Conservation (phyloP, 2,113 vertebrate species). For the Steatornis caripensis region DNA sequence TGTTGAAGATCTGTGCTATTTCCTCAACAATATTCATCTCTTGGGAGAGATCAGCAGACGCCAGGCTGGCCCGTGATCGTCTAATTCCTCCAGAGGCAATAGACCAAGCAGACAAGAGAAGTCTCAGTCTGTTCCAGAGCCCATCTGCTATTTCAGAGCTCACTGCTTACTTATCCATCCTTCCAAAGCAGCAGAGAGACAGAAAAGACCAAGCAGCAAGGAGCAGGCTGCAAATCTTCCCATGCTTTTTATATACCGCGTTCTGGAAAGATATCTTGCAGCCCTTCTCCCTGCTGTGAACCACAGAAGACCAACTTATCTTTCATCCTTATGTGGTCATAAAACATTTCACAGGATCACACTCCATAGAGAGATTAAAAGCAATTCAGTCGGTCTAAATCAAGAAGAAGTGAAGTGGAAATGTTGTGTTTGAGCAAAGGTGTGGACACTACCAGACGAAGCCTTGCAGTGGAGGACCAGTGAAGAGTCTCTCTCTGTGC, state of each 20-base stretch:
- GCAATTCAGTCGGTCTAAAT: not conserved
- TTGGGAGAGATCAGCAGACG: not conserved
- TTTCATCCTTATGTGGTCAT: not conserved
- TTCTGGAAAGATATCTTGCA: not conserved
- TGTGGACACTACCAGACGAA: not conserved
- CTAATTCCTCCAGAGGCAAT: not conserved
- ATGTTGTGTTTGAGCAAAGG: not conserved
- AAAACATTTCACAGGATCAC: not conserved
- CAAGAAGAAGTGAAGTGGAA: not conserved
- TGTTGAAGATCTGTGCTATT: not conserved
- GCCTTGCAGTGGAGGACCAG: not conserved
- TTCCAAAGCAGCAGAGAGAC: not conserved
- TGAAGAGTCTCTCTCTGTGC: not conserved
- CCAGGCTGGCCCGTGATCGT: not conserved
- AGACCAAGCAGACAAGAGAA: not conserved
- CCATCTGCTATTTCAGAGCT: not conserved
- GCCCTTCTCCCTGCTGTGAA: not conserved
- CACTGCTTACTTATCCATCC: not conserved
- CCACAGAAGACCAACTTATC: not conserved
- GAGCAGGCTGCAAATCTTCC: not conserved
- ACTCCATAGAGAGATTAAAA: not conserved
- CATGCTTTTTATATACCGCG: not conserved
- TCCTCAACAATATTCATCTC: not conserved
- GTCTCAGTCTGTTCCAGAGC: not conserved
- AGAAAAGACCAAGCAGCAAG: not conserved